A percentile compares a stretch with the other conserved stretches of the same genome.
Evolutionary conservation across 2,888 invertebrate genomes (phyloP).

Genomic region (Epirrhoe tristata): DNA sequence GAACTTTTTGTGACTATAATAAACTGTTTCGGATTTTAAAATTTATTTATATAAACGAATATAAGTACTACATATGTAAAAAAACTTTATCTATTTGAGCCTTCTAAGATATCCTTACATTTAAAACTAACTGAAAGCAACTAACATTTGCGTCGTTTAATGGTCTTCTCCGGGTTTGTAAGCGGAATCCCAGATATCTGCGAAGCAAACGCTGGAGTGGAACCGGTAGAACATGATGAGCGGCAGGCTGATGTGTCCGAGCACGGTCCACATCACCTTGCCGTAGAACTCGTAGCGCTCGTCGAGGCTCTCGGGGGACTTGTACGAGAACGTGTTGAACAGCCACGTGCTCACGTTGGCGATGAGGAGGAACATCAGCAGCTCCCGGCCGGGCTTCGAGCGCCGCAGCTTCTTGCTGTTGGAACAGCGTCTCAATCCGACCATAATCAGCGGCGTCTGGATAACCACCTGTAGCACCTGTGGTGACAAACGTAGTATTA

Average conservation of each 20-base stretch:
- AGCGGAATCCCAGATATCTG: constrained; percentile 91
- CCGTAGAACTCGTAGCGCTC: constrained; percentile 89
- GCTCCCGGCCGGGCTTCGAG: constrained; percentile 90
- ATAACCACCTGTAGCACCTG: constrained; percentile 89
- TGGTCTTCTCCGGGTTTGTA: constrained; percentile 86
- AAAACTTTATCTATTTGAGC: too few relatives aligned
- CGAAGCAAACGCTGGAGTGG: constrained; percentile 91
- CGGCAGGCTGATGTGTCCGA: constrained; percentile 90
- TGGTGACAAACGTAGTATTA: constrained; percentile 31
- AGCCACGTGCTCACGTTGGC: constrained; percentile 92
- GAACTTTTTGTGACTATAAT: too few relatives aligned
- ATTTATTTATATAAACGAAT: too few relatives aligned
- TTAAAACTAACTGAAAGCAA: too few relatives aligned
- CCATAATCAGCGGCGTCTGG: constrained; percentile 90
- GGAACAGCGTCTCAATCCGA: constrained; percentile 90
- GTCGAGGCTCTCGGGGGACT: constrained; percentile 79
- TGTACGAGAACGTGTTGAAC: constrained; percentile 88
- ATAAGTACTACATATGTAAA: too few relatives aligned
- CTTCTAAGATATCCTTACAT: too few relatives aligned
- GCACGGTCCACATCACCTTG: constrained; percentile 88
- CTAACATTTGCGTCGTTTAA: constrained; percentile 39
- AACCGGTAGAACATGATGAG: constrained; percentile 92
- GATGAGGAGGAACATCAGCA: constrained; percentile 91
- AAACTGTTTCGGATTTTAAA: too few relatives aligned
- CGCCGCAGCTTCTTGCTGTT: constrained; percentile 87